Evolutionary conservation across 1,140 invertebrate species (phyloP).

Genomic region (Hermetia illucens): DNA sequence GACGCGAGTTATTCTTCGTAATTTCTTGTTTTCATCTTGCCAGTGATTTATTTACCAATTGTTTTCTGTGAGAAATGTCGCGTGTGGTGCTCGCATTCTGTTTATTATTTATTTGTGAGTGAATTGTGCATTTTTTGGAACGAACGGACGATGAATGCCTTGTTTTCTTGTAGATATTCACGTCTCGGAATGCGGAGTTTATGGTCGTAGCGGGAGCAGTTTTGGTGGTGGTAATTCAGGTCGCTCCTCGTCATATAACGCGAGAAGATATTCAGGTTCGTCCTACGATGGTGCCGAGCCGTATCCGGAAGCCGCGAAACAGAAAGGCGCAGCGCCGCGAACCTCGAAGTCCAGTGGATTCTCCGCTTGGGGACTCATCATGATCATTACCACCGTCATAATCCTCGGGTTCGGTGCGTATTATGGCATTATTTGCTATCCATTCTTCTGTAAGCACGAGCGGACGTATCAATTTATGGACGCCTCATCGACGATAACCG

Average conservation of each 20-base stretch:
- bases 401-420: slow-evolving; percentile 38
- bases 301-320: no score
- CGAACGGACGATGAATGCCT: no score
- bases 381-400: slow-evolving; percentile 35
- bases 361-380: slow-evolving; percentile 43
- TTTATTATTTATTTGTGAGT: no score
- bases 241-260: neutral
- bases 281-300: no score
- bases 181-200: slow-evolving; percentile 1
- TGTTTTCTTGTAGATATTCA: neutral
- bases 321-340: slow-evolving; percentile 8
- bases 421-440: slow-evolving; percentile 45
- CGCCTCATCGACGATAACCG: slow-evolving; percentile 33
- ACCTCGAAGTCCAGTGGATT: slow-evolving; percentile 33
- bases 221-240: neutral
- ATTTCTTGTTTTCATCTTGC: no score
- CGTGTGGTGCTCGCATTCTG: no score
- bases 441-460: slow-evolving; percentile 39
- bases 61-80: no score
- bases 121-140: no score
- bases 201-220: neutral
- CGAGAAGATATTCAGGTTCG: no score
- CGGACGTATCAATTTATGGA: slow-evolving; percentile 45
- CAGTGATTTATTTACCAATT: no score
- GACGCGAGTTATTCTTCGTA: no score